phyloP scores from a whole-genome alignment of 2,888 invertebrate genomes.

The Phyllotreta striolata region DNA sequence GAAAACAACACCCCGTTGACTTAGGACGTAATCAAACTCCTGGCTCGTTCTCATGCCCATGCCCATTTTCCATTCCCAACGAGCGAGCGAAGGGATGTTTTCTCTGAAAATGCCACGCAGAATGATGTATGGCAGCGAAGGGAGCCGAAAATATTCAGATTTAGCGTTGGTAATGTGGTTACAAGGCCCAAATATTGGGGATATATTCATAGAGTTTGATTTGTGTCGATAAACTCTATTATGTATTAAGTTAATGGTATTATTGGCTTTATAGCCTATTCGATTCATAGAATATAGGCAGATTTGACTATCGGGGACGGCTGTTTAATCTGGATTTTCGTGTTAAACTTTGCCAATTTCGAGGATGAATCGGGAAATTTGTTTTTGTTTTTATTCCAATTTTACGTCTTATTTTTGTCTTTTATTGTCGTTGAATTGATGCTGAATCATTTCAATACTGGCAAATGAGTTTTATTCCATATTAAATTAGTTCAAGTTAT shows the following conservation, averaged over 20 bases:
- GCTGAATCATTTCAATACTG: too few relatives aligned
- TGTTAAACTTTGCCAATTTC: too few relatives aligned
- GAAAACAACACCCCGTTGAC: constrained; percentile 37
- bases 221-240: constrained; percentile 9
- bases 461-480: too few relatives aligned
- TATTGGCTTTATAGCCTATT: constrained; percentile 6
- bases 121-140: constrained; percentile 20
- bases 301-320: too few relatives aligned
- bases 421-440: too few relatives aligned
- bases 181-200: constrained; percentile 16
- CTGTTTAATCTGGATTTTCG: too few relatives aligned
- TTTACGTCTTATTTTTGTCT: too few relatives aligned
- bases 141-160: constrained; percentile 26
- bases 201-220: constrained; percentile 15
- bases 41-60: constrained; percentile 19
- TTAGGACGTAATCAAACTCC: constrained; percentile 34
- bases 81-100: constrained; percentile 18
- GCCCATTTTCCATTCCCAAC: constrained; percentile 16
- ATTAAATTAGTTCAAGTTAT: too few relatives aligned
- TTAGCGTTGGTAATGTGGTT: constrained; percentile 20
- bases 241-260: neutral
- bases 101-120: constrained; percentile 24
- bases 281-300: too few relatives aligned
- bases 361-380: too few relatives aligned
- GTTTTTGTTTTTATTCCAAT: too few relatives aligned